Conservation (phyloP, 1,140 invertebrate species). For the Philaenus spumarius region DNA sequence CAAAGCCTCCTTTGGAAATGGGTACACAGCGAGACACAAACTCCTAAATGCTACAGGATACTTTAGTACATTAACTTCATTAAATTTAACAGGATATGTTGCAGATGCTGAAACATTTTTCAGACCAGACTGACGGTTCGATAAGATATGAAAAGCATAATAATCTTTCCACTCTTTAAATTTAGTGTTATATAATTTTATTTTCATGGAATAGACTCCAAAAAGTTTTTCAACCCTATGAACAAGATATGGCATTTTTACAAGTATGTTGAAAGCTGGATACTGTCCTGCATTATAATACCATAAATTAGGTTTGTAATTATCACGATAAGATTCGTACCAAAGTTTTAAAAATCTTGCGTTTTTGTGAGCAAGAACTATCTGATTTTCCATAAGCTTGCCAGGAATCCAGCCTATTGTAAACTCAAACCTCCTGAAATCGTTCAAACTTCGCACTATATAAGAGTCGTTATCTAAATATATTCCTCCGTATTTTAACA, state of each 20-base stretch:
- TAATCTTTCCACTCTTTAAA: constrained; percentile 22
- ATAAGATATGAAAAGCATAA: constrained; percentile 24
- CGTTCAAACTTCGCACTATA: constrained; percentile 22
- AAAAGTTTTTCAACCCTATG: constrained; percentile 31
- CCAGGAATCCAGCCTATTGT: constrained; percentile 36
- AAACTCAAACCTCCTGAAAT: constrained; percentile 36
- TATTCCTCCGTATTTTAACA: constrained; percentile 28
- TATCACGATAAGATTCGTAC: constrained; percentile 32
- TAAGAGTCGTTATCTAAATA: constrained; percentile 28
- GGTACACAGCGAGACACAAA: constrained; percentile 21
- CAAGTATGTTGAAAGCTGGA: constrained; percentile 29
- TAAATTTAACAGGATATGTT: constrained; percentile 23
- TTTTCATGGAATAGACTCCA: constrained; percentile 23
- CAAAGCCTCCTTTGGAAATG: background rate
- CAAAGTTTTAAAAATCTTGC: constrained; percentile 34
- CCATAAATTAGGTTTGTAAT: constrained; percentile 30
- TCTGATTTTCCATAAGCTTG: constrained; percentile 33
- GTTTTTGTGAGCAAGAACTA: constrained; percentile 35
- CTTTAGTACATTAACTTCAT: constrained; percentile 21
- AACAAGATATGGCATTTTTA: constrained; percentile 27
- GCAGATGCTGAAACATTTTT: constrained; percentile 13
- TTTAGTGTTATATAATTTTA: constrained; percentile 1
- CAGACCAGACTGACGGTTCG: constrained; percentile 13
- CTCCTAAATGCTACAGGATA: constrained; percentile 22
- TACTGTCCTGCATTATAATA: constrained; percentile 35